Evolutionary conservation across 2,113 vertebrate species (phyloP).

Genomic region (Microtus ochrogaster): DNA sequence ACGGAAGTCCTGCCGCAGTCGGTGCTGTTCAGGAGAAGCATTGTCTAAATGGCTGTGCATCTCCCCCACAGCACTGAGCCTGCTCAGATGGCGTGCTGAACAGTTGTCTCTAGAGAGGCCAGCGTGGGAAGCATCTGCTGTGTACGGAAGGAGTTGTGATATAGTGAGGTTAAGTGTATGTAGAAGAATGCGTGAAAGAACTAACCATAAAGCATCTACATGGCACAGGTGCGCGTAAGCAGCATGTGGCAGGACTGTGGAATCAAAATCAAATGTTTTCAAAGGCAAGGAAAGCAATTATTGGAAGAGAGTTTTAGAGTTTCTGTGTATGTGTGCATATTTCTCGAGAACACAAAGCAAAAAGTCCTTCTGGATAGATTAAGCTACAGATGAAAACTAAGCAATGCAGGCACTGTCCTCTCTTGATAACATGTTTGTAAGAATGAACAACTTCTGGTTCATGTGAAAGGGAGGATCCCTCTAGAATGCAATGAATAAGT

Average conservation of each 20-base stretch:
- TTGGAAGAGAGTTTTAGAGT: background rate
- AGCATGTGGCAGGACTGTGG: background rate
- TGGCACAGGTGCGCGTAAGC: background rate
- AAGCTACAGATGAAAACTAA: background rate
- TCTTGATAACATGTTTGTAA: conserved; percentile 19
- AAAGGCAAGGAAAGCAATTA: conserved; percentile 52
- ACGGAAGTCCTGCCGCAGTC: background rate
- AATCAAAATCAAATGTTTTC: conserved; percentile 71
- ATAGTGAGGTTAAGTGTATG: background rate
- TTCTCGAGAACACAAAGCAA: conserved; percentile 56
- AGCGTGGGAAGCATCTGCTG: background rate
- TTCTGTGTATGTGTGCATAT: background rate
- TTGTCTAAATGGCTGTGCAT: background rate
- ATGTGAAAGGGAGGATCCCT: conserved; percentile 28
- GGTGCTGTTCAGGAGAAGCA: background rate
- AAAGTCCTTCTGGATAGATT: conserved; percentile 26
- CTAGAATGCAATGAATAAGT: conserved; percentile 42
- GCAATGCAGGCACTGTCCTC: background rate
- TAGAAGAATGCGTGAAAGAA: background rate
- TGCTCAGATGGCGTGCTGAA: background rate
- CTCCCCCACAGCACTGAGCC: background rate
- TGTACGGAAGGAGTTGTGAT: conserved; percentile 1
- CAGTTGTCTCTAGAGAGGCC: conserved; percentile 34
- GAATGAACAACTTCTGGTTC: background rate
- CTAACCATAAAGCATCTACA: background rate